phyloP scores from a whole-genome alignment of 2,113 vertebrate genomes.

The Chaetodon trifascialis region DNA sequence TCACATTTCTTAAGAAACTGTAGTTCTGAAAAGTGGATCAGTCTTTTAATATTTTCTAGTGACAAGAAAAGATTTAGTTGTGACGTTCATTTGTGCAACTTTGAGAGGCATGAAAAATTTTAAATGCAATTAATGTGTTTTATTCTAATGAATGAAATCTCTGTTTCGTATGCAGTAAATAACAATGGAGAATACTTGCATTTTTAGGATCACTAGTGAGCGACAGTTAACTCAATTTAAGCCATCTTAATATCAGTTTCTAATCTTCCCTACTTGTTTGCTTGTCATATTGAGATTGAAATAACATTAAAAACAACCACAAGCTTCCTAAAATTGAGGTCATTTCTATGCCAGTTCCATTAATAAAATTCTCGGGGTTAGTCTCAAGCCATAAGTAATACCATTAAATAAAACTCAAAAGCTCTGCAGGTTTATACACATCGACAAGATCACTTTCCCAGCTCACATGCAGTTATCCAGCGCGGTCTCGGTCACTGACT shows the following conservation, averaged over 20 bases:
- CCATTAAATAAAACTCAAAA: conserved; percentile 14
- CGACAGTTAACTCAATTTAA: conserved; percentile 23
- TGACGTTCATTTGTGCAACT: background rate
- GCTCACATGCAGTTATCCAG: background rate
- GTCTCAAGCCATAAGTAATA: background rate
- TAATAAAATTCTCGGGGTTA: conserved; percentile 1
- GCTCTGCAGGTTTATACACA: conserved; percentile 4
- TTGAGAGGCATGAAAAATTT: background rate
- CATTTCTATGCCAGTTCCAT: background rate
- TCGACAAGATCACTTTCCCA: background rate
- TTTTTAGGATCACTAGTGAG: conserved; percentile 25
- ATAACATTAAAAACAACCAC: conserved; percentile 17
- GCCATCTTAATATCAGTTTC: conserved; percentile 10
- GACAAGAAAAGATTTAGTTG: conserved; percentile 45
- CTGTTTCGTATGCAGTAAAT: background rate
- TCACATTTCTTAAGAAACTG: conserved; percentile 56
- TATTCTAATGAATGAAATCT: background rate
- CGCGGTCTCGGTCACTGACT: background rate
- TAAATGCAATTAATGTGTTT: conserved; percentile 19
- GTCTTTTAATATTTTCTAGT: conserved; percentile 40
- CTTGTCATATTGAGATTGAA: conserved; percentile 13
- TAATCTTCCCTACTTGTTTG: conserved; percentile 4
- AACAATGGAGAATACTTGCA: background rate
- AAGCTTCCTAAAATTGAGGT: background rate
- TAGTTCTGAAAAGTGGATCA: conserved; percentile 45